Evolutionary conservation across 2,888 invertebrate species (phyloP), one percentile per base, ranked within the genome.

Genomic region (Stratiomys singularior): DNA sequence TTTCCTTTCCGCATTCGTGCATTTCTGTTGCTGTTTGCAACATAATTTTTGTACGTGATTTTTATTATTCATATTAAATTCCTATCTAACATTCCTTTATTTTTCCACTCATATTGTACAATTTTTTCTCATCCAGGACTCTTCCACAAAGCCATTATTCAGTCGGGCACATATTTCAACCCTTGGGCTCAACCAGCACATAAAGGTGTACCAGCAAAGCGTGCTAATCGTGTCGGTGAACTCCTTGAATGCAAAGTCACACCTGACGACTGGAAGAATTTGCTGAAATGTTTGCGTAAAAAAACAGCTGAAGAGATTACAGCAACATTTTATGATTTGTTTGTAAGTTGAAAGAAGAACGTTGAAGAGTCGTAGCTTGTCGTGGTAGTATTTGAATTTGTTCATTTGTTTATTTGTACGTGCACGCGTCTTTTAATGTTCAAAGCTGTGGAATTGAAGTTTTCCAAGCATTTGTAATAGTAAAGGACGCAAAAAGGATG

Each of bases 121-220:
- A 9, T 67, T 67, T 27, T 63, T 13, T 21, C 18, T 27, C 64
- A 37, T n/a, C 76, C 83, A 93, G 93, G 92, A 78, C 83, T 93
- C 13, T 92, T 94, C 81, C 92, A 93, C 81, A 90, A 91, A 78
- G 93, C 89, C 1, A 94, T 94, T 79, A 91, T 93, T 0, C 92
- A 94, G 83, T 94, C 94, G 71, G 94, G 94, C 0, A 92, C 92
- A 0, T 90, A 92, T 0, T 86, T 92, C 47, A 91, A 91, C 80
- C 90, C 91, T 0, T 93, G 93, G 93, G 91, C 91, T 0, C 90
- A 90, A 80, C 89, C 92, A 0, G 88, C 91, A 0, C 88, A 89
- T 72, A 89, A 90, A 1, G 91, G 91, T 7, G 89, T 91, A 78
- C 89, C 91, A 0, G 86, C 89, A 5, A 85, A 86, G 52, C 89